These are phyloP conservation scores for Lophius americanus DNA, from an alignment of 2,797 vertebrate genomes.

Conservation along the genomic window DNA sequence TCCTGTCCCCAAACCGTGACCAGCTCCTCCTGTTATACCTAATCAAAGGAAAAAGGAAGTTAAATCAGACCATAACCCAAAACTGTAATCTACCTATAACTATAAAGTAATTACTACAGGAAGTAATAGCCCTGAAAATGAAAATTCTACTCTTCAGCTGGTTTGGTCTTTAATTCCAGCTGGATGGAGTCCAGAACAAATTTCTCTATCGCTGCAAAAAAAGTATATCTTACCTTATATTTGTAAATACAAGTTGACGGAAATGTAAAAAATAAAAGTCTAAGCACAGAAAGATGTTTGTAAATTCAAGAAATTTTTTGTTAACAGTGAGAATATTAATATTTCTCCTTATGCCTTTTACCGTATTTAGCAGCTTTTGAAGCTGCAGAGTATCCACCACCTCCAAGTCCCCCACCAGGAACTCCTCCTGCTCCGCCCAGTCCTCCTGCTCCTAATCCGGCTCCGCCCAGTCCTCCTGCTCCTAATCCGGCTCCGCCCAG, in stretches of 20 bases:
- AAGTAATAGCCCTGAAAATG: too few species aligned
- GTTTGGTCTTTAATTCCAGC: too few species aligned
- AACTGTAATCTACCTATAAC: neutral
- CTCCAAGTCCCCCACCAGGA: conserved; percentile 29
- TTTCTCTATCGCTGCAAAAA: too few species aligned
- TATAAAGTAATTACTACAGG: too few species aligned
- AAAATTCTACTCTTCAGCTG: too few species aligned
- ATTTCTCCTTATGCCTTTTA: neutral
- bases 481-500: neutral
- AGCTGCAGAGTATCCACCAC: conserved; percentile 50
- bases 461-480: conserved; percentile 26
- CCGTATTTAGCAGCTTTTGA: conserved; percentile 65
- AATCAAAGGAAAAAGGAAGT: neutral
- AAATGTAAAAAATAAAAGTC: too few species aligned
- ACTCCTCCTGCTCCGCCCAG: conserved; percentile 25
- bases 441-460: conserved; percentile 11
- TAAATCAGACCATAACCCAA: neutral
- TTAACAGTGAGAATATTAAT: too few species aligned
- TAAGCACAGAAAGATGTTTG: too few species aligned
- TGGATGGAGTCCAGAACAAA: too few species aligned
- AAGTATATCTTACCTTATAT: too few species aligned
- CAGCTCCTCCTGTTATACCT: conserved; percentile 10
- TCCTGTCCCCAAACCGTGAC: conserved; percentile 4
- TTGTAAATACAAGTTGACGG: too few species aligned
- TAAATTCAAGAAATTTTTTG: too few species aligned